A percentile compares a stretch with the other conserved stretches of the same genome.
These are phyloP conservation scores for Drosophila arizonae DNA, from an alignment of 1,140 invertebrate species.

Conservation along the genomic window DNA sequence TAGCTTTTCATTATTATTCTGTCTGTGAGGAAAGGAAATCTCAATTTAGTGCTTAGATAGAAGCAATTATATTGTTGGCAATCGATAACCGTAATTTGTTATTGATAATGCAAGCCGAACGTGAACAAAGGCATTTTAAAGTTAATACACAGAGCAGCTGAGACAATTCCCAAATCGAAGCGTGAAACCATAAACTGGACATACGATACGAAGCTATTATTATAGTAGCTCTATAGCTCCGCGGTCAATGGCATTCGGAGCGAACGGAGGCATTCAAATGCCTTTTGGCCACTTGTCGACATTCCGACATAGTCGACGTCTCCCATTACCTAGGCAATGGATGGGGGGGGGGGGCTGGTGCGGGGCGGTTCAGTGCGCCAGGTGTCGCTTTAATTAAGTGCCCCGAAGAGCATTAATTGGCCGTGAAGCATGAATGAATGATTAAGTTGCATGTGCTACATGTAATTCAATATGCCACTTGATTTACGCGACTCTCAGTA, in stretches of 20 bases:
- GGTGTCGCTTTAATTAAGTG: slow-evolving; percentile 62
- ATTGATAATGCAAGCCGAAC: slow-evolving; percentile 10
- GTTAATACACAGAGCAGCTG: slow-evolving; percentile 17
- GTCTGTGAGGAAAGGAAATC: neutral
- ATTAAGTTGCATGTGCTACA: slow-evolving; percentile 30
- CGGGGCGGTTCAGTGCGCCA: slow-evolving; percentile 11
- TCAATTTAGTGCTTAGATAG: neutral
- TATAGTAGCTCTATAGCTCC: neutral
- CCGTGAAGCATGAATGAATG: slow-evolving; percentile 61
- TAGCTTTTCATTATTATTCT: neutral
- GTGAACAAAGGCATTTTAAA: slow-evolving; percentile 14
- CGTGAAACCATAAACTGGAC: neutral
- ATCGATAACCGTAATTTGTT: slow-evolving; percentile 28
- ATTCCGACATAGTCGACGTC: slow-evolving; percentile 31
- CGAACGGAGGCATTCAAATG: slow-evolving; percentile 8
- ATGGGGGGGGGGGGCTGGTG: neutral
- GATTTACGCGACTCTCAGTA: slow-evolving; percentile 1
- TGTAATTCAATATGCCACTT: slow-evolving; percentile 20
- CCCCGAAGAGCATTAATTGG: slow-evolving; percentile 52
- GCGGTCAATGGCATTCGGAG: slow-evolving; percentile 41
- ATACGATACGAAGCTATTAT: neutral
- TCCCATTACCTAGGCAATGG: slow-evolving; percentile 29
- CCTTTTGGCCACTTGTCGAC: slow-evolving; percentile 9
- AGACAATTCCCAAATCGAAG: slow-evolving; percentile 8
- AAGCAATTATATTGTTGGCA: neutral